These are phyloP conservation scores for Abrostola tripartita DNA, from an alignment of 2,888 invertebrate genomes.

Conservation along the genomic window DNA sequence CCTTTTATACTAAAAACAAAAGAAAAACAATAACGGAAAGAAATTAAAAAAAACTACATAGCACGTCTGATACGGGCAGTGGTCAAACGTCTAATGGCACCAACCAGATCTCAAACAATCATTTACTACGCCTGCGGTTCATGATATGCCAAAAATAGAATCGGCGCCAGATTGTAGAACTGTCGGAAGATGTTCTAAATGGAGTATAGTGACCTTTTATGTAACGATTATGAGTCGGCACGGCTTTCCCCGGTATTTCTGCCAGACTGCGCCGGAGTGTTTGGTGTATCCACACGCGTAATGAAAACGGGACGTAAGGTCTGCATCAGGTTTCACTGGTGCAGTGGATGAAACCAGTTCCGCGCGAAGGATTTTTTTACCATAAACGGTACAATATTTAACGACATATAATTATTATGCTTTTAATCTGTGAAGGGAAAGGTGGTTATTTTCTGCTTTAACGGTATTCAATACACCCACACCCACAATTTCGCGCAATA, in stretches of 20 bases:
- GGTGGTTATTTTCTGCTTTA: too few relatives aligned
- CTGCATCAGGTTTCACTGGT: background rate
- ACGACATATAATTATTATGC: too few relatives aligned
- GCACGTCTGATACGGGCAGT: slow-evolving; percentile 27
- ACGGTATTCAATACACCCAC: too few relatives aligned
- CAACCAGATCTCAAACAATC: slow-evolving; percentile 35
- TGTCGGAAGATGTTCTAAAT: slow-evolving; percentile 19
- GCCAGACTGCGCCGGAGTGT: background rate
- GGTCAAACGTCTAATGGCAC: slow-evolving; percentile 36
- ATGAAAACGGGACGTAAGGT: too few relatives aligned
- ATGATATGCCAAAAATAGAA: slow-evolving; percentile 27
- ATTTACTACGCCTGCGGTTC: slow-evolving; percentile 40
- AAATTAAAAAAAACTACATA: background rate
- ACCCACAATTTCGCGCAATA: too few relatives aligned
- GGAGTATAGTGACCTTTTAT: slow-evolving; percentile 37
- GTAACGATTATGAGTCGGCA: slow-evolving; percentile 5
- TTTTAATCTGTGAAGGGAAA: too few relatives aligned
- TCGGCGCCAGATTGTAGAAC: slow-evolving; percentile 19
- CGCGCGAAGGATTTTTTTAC: background rate
- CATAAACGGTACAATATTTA: background rate
- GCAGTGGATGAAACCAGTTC: background rate
- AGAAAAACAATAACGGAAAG: slow-evolving; percentile 10
- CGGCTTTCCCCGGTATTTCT: slow-evolving; percentile 8
- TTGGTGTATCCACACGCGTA: too few relatives aligned
- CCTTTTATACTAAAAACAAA: background rate